phyloP scores from a whole-genome alignment of 2,797 vertebrate species.

The Choloepus didactylus region DNA sequence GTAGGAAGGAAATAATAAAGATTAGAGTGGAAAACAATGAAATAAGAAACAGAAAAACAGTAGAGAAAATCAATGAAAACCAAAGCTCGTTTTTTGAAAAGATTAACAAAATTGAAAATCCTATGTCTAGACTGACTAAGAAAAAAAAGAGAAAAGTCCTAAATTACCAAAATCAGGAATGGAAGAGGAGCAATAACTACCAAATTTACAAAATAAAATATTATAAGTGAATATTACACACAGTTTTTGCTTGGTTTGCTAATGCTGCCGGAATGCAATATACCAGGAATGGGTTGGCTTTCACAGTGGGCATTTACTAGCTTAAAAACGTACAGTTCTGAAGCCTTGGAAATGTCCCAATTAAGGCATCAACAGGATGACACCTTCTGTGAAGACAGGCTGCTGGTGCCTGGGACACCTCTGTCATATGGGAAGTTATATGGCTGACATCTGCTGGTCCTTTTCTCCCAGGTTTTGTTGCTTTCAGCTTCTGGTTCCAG shows the following conservation, averaged over 20 bases:
- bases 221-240: not conserved
- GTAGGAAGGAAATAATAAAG: not conserved
- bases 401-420: too few relatives aligned
- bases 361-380: too few relatives aligned
- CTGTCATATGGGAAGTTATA: too few relatives aligned
- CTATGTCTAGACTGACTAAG: not conserved
- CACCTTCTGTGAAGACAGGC: too few relatives aligned
- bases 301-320: too few relatives aligned
- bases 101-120: not conserved
- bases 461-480: too few relatives aligned
- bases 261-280: too few relatives aligned
- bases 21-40: not conserved
- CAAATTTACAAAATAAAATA: conserved; percentile 1
- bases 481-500: too few relatives aligned
- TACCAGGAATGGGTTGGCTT: too few relatives aligned
- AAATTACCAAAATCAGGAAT: conserved; percentile 37
- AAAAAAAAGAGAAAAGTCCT: not conserved
- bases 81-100: not conserved
- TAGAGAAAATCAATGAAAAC: not conserved
- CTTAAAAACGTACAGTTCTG: too few relatives aligned
- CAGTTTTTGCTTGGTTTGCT: not conserved
- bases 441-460: too few relatives aligned
- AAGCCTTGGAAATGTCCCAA: too few relatives aligned
- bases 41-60: not conserved
- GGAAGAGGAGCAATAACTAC: not conserved